These are phyloP conservation scores for Sphenopsis melanotis DNA, from an alignment of 2,797 vertebrate species.

Conservation along the genomic window DNA sequence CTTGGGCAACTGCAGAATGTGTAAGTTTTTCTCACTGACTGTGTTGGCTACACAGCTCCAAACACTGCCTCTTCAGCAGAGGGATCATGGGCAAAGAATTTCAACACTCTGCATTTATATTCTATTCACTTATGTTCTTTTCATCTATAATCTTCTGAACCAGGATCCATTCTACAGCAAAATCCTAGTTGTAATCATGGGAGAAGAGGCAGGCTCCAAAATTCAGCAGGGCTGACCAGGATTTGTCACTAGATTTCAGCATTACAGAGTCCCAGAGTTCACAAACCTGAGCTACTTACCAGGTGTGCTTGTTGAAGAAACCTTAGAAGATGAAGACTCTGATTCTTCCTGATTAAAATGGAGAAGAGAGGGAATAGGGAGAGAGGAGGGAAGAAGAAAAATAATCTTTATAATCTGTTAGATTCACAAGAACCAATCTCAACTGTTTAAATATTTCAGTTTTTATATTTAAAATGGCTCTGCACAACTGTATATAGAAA, in stretches of 20 bases:
- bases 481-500: background rate
- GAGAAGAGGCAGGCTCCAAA: background rate
- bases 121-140: background rate
- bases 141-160: background rate
- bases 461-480: background rate
- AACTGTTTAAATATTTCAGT: background rate
- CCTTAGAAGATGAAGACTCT: conserved; percentile 81
- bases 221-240: background rate
- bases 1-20: background rate
- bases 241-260: background rate
- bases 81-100: background rate
- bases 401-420: background rate
- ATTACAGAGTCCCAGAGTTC: background rate
- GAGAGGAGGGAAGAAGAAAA: background rate
- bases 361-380: background rate
- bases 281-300: conserved; percentile 77
- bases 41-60: background rate
- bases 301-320: conserved; percentile 92
- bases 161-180: background rate
- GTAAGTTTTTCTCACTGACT: background rate
- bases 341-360: conserved; percentile 4
- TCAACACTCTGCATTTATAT: background rate
- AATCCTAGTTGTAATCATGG: background rate
- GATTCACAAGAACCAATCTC: background rate
- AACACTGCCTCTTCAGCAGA: background rate